A percentile compares a stretch with the other conserved stretches of the same genome.
Evolutionary conservation across 2,113 vertebrate genomes (phyloP).

Genomic region (Pelecanus crispus): DNA sequence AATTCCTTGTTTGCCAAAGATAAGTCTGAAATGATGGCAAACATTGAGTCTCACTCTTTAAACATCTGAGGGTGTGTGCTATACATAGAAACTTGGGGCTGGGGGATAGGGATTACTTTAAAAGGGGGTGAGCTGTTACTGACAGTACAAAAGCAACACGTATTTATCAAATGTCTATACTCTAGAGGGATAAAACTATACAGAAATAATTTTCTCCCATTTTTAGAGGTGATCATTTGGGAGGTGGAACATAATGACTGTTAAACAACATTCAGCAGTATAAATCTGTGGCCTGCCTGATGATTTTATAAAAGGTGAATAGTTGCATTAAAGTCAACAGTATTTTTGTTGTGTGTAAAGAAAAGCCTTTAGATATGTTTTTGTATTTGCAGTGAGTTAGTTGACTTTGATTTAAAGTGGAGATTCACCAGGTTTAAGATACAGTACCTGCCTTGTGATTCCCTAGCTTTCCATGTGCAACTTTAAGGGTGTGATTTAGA

Average conservation of each 20-base stretch:
- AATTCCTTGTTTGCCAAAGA: conserved; percentile 56
- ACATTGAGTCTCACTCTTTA: conserved; percentile 27
- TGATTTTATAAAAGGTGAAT: not conserved
- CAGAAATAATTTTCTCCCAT: not conserved
- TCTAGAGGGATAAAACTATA: not conserved
- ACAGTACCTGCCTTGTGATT: not conserved
- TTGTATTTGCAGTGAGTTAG: not conserved
- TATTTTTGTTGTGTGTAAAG: not conserved
- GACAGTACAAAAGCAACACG: not conserved
- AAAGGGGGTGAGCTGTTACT: not conserved
- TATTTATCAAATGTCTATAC: not conserved
- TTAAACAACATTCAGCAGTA: not conserved
- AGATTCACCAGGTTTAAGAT: not conserved
- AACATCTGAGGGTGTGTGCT: conserved; percentile 1
- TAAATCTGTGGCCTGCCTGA: not conserved
- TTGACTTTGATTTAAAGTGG: not conserved
- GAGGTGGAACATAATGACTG: not conserved
- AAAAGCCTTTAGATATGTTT: not conserved
- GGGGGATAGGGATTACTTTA: not conserved
- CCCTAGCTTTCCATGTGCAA: not conserved
- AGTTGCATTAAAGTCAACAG: not conserved
- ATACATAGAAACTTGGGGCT: conserved; percentile 3
- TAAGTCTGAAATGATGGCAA: conserved; percentile 56
- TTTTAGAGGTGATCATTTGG: not conserved
- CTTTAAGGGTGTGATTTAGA: not conserved